Percentiles rank a stretch among this genome's conserved stretches.
Conservation (phyloP, 2,113 vertebrate genomes). For the Tetrao urogallus region DNA sequence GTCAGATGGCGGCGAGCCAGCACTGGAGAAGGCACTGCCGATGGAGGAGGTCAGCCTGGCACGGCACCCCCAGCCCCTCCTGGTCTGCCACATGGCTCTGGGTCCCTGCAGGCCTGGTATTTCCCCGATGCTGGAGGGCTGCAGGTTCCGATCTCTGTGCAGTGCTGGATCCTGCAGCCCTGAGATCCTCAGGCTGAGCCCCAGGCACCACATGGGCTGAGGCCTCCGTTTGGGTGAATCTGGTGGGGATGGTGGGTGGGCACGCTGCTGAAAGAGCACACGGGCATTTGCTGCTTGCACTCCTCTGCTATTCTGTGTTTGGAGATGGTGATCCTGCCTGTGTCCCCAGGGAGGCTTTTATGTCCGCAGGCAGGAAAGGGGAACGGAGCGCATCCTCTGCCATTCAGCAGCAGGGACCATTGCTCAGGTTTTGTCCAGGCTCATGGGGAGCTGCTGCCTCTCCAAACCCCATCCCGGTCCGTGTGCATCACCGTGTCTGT, state of each 20-base stretch:
- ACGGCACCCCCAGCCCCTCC: not conserved
- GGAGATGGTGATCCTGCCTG: not conserved
- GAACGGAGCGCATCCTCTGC: rapidly evolving
- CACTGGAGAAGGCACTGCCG: rapidly evolving
- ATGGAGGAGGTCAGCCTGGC: not conserved
- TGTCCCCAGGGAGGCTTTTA: not conserved
- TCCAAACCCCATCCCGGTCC: not conserved
- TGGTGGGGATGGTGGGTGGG: not conserved
- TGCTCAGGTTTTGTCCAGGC: not conserved
- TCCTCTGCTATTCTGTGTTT: not conserved
- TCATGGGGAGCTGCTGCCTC: not conserved
- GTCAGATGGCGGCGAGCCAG: not conserved
- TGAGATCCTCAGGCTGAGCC: not conserved
- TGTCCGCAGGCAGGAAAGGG: not conserved
- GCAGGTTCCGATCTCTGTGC: too few species aligned
- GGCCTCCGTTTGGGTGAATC: not conserved
- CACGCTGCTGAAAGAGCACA: rapidly evolving
- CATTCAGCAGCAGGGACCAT: not conserved
- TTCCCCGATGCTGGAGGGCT: not conserved
- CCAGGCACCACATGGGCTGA: not conserved
- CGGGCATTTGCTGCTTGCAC: rapidly evolving
- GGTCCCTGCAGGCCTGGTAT: not conserved
- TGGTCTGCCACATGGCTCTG: rapidly evolving
- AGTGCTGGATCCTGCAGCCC: not conserved
- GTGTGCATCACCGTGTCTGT: not conserved